These are phyloP conservation scores for Neosalanx taihuensis DNA, from an alignment of 2,797 vertebrate genomes.

Conservation along the genomic window DNA sequence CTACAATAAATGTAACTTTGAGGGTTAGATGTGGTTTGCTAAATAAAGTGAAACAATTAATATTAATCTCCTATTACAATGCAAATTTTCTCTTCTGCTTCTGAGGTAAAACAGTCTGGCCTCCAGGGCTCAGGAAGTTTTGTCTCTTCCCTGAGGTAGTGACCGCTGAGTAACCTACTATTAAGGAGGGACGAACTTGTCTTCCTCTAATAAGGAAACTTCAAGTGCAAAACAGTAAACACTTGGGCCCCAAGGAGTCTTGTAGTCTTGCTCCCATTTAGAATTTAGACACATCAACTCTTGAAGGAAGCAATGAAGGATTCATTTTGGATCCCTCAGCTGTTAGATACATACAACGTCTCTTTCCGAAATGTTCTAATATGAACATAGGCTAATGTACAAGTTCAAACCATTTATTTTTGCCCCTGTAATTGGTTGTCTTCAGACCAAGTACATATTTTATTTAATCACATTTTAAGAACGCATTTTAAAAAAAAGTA, in stretches of 20 bases:
- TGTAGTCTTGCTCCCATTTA: slow-evolving; percentile 1
- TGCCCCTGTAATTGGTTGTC: not conserved
- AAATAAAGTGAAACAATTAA: slow-evolving; percentile 51
- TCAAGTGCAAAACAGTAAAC: slow-evolving; percentile 42
- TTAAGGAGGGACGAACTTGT: slow-evolving; percentile 53
- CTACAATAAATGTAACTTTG: not conserved
- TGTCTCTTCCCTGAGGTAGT: slow-evolving; percentile 54
- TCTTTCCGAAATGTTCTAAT: too few species aligned
- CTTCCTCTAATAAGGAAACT: slow-evolving; percentile 49
- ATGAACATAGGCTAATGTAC: too few species aligned
- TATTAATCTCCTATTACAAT: slow-evolving; percentile 61
- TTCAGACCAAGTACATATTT: not conserved
- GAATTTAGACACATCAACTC: not conserved
- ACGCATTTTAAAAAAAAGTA: not conserved
- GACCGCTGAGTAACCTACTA: slow-evolving; percentile 52
- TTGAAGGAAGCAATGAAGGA: not conserved
- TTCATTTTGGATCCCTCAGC: not conserved
- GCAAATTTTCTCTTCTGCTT: slow-evolving; percentile 60
- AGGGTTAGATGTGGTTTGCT: slow-evolving; percentile 15
- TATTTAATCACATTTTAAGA: not conserved
- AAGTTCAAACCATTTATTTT: too few species aligned
- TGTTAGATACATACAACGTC: too few species aligned
- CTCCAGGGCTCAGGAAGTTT: slow-evolving; percentile 43
- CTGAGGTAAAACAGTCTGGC: slow-evolving; percentile 36
- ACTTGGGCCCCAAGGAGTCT: slow-evolving; percentile 29